Evolutionary conservation across 2,113 vertebrate genomes (phyloP).

Genomic region (Chitala chitala): DNA sequence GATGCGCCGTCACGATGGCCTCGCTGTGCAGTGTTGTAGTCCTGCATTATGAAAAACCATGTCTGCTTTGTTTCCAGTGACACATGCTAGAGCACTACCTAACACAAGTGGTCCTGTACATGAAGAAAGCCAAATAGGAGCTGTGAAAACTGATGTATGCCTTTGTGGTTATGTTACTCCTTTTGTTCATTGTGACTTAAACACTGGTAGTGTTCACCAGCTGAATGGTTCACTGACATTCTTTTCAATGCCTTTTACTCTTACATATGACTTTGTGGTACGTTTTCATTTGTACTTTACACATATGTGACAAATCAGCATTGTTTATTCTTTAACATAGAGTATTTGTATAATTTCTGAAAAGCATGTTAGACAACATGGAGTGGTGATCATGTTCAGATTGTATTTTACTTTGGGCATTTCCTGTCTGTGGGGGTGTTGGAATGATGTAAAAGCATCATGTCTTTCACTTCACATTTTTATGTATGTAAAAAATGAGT

Average conservation of each 20-base stretch:
- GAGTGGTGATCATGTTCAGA: not conserved
- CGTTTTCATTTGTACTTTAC: not conserved
- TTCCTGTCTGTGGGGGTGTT: not conserved
- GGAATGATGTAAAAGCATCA: not conserved
- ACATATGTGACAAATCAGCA: not conserved
- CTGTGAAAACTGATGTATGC: too few species aligned
- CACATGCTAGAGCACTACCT: conserved; percentile 18
- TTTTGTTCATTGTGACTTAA: too few species aligned
- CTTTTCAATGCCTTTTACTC: too few species aligned
- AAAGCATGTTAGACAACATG: not conserved
- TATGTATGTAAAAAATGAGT: not conserved
- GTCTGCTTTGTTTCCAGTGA: too few species aligned
- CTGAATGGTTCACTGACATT: too few species aligned
- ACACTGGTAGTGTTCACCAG: too few species aligned
- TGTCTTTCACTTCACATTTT: not conserved
- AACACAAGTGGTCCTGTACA: not conserved
- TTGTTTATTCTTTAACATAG: not conserved
- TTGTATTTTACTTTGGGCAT: not conserved
- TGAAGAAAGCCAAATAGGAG: not conserved
- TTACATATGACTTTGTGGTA: too few species aligned
- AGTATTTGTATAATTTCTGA: not conserved
- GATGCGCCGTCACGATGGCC: conserved; percentile 27
- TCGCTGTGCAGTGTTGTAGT: too few species aligned
- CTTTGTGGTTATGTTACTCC: too few species aligned
- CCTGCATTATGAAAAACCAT: too few species aligned